Evolutionary conservation across 2,113 vertebrate genomes (phyloP).

Genomic region (Miniopterus natalensis): DNA sequence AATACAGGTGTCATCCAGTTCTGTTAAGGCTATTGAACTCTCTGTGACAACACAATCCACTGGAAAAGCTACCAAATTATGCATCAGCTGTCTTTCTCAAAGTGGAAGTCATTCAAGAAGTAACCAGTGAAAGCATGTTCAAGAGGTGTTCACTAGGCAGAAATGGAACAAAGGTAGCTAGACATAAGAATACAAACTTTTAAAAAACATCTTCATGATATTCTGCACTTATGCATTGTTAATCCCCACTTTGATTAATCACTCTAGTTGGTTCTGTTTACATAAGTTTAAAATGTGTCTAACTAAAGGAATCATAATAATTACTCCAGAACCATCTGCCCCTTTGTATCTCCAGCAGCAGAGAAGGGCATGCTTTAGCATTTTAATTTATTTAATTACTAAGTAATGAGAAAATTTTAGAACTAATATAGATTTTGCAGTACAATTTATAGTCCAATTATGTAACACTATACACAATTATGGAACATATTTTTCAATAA

Average conservation of each 20-base stretch:
- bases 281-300: slow-evolving; percentile 65
- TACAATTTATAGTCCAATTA: slow-evolving; percentile 44
- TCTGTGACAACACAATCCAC: neutral
- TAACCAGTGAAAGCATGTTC: slow-evolving; percentile 5
- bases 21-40: neutral
- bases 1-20: neutral
- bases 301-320: slow-evolving; percentile 50
- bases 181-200: neutral
- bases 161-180: slow-evolving; percentile 48
- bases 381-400: slow-evolving; percentile 81
- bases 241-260: slow-evolving; percentile 45
- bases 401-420: slow-evolving; percentile 65
- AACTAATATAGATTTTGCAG: slow-evolving; percentile 78
- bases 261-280: slow-evolving; percentile 60
- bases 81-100: neutral
- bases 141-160: slow-evolving; percentile 10
- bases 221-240: slow-evolving; percentile 22
- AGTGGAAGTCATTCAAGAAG: slow-evolving; percentile 63
- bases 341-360: slow-evolving; percentile 66
- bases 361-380: slow-evolving; percentile 72
- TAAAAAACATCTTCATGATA: slow-evolving; percentile 36
- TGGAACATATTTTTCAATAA: slow-evolving; percentile 72
- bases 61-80: slow-evolving; percentile 49
- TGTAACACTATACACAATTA: slow-evolving; percentile 16
- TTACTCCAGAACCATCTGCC: slow-evolving; percentile 61